phyloP scores from a whole-genome alignment of 2,888 invertebrate species.

The Drosophila conformis region DNA sequence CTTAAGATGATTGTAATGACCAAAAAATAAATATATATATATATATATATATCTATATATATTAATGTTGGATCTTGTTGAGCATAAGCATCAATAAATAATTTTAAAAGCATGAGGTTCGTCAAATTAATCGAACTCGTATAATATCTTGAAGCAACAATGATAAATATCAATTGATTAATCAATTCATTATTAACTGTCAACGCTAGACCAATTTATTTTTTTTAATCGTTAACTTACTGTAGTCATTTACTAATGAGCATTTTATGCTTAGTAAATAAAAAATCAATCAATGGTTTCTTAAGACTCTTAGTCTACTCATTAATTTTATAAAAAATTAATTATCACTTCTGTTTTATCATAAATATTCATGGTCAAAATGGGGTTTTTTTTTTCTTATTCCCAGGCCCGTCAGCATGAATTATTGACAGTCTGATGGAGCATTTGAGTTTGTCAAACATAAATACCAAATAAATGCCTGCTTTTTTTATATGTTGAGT shows the following conservation, averaged over 20 bases:
- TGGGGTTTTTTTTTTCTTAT: constrained; percentile 12
- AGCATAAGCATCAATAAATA: background rate
- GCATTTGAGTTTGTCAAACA: constrained; percentile 58
- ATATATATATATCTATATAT: background rate
- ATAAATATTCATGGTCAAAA: constrained; percentile 31
- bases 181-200: background rate
- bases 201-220: background rate
- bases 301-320: background rate
- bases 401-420: constrained; percentile 43
- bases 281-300: background rate
- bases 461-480: constrained; percentile 41
- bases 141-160: background rate
- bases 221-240: background rate
- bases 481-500: constrained; percentile 33
- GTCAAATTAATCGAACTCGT: background rate
- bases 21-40: background rate
- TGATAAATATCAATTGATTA: background rate
- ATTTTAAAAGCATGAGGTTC: background rate
- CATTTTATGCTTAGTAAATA: background rate
- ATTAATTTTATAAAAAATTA: constrained; percentile 7
- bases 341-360: constrained; percentile 45
- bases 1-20: background rate
- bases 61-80: background rate
- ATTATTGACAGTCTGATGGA: constrained; percentile 51
- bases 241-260: background rate